Evolutionary conservation across 2,797 vertebrate species (phyloP).

Genomic region (Xiphophorus birchmanni): DNA sequence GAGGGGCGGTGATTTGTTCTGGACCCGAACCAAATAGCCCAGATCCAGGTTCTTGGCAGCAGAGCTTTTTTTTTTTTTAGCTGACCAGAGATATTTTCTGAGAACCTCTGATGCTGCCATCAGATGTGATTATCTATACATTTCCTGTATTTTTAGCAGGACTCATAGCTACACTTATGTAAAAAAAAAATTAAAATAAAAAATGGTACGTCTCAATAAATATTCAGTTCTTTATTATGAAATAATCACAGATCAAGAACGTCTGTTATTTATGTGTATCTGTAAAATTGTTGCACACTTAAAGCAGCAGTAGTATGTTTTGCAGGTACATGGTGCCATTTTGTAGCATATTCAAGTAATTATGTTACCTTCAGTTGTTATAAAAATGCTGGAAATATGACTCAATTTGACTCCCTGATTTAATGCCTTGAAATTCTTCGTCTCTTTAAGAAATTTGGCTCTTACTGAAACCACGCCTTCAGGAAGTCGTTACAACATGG

Average conservation of each 20-base stretch:
- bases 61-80: not conserved
- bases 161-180: not conserved
- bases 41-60: slow-evolving; percentile 60
- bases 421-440: too few relatives aligned
- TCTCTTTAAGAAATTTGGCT: too few relatives aligned
- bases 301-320: not conserved
- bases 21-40: slow-evolving; percentile 50
- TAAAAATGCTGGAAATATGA: too few relatives aligned
- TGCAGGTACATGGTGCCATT: too few relatives aligned
- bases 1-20: slow-evolving; percentile 44
- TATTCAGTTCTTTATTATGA: not conserved
- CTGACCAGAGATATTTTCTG: slow-evolving; percentile 42
- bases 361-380: too few relatives aligned
- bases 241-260: not conserved
- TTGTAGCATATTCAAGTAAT: too few relatives aligned
- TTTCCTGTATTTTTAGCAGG: not conserved
- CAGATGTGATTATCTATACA: not conserved
- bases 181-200: too few relatives aligned
- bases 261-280: not conserved
- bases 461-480: too few relatives aligned
- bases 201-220: not conserved
- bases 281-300: not conserved
- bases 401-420: too few relatives aligned
- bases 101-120: slow-evolving; percentile 60
- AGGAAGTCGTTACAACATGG: too few relatives aligned